Evolutionary conservation across 2,888 invertebrate species (phyloP), one percentile per base, ranked within the genome.

Genomic region (Cantharis rufa): DNA sequence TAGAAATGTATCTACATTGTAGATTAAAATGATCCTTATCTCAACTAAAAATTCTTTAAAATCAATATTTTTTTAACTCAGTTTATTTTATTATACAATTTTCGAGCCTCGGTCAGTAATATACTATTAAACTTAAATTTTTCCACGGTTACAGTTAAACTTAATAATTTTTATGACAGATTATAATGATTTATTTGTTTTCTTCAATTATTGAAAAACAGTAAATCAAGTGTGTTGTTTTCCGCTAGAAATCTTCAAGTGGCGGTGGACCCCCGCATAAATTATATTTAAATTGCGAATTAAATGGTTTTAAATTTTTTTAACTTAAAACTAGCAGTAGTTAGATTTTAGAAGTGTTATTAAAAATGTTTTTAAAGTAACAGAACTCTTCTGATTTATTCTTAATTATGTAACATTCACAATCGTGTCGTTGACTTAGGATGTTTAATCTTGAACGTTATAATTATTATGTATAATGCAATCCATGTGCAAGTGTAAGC

Each of bases 361-460:
- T 48, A 48, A 48, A 48, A 48, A n/a, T n/a, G n/a, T 48, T 13
- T 48, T 48, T 48, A n/a, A 48, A n/a, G n/a, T 48, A 48, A 48
- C 48, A 48, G 48, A 48, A 48, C 48, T 48, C 48, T n/a, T 48
- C n/a, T 48, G 48, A 48, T 48, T 48, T 48, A 48, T 48, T 63
- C 16, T 24, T 18, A 66, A n/a, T 16, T 66, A 66, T 24, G 21
- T 66, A 66, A 18, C 21, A 21, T 24, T 66, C 10, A n/a, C n/a
- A 66, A 66, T 66, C 64, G 64, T 66, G 64, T 66, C 64, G 64
- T 66, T 66, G 64, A 66, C 64, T 66, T 66, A 66, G 64, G 21
- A 21, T 15, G 18, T 66, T 24, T 66, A 18, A 66, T 66, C 16
- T 66, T 21, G 10, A 13, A n/a, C 15, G 13, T 18, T 18, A 21